Evolutionary conservation across 2,888 invertebrate species (phyloP).

Genomic region (Pseudeuparius sepicola): DNA sequence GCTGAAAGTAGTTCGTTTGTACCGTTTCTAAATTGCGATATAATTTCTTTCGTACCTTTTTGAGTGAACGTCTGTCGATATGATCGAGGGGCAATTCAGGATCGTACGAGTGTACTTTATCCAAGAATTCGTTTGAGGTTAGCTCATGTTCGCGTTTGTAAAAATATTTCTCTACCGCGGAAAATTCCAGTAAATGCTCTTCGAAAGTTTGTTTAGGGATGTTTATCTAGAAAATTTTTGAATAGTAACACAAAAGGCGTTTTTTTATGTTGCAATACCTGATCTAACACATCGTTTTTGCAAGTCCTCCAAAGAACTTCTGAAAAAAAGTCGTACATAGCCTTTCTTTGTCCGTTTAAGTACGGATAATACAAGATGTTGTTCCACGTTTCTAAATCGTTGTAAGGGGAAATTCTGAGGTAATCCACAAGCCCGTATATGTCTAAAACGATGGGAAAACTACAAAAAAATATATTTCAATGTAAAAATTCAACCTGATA

Average conservation of each 20-base stretch:
- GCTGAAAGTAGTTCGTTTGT: conserved; percentile 30
- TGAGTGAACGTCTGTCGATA: conserved; percentile 40
- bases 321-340: conserved; percentile 44
- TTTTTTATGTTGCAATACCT: conserved; percentile 35
- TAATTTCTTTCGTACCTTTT: conserved; percentile 30
- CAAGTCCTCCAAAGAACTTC: conserved; percentile 59
- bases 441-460: conserved; percentile 31
- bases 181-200: conserved; percentile 51
- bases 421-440: conserved; percentile 48
- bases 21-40: no score
- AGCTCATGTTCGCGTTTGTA: conserved; percentile 53
- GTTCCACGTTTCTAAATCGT: conserved; percentile 44
- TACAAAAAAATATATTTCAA: no score
- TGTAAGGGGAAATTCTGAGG: conserved; percentile 48
- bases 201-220: conserved; percentile 53
- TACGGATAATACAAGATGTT: conserved; percentile 44
- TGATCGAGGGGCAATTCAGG: conserved; percentile 40
- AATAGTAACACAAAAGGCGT: conserved; percentile 7
- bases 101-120: conserved; percentile 38
- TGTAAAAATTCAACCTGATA: no score
- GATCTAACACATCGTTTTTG: conserved; percentile 55
- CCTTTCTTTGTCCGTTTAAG: conserved; percentile 37
- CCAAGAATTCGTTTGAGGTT: conserved; percentile 42
- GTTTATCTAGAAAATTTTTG: conserved; percentile 41
- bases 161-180: conserved; percentile 64